These are phyloP conservation scores for Atta texana DNA, from an alignment of 1,140 invertebrate species.

Conservation along the genomic window DNA sequence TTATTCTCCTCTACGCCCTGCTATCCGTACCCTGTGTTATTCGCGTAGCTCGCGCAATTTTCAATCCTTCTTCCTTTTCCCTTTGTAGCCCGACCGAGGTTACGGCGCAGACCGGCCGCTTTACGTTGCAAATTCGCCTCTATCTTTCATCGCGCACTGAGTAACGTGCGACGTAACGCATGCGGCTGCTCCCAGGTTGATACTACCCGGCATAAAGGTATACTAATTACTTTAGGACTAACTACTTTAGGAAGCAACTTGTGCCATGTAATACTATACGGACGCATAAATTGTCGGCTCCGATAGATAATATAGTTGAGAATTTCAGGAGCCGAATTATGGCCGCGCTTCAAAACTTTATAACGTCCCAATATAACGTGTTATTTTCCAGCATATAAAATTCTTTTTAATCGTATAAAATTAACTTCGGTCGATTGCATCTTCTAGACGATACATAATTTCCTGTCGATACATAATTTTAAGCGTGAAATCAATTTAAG, in stretches of 20 bases:
- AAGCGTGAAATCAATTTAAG: slow-evolving; percentile 13
- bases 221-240: slow-evolving; percentile 73
- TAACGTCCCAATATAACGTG: not conserved
- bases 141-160: slow-evolving; percentile 36
- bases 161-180: slow-evolving; percentile 56
- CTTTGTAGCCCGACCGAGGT: slow-evolving; percentile 25
- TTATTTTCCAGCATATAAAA: slow-evolving; percentile 16
- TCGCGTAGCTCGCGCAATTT: slow-evolving; percentile 24
- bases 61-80: not conserved
- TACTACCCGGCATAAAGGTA: slow-evolving; percentile 70
- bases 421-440: slow-evolving; percentile 31
- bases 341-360: slow-evolving; percentile 36
- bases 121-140: slow-evolving; percentile 47
- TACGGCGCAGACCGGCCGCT: slow-evolving; percentile 1
- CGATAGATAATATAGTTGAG: slow-evolving; percentile 67
- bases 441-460: not conserved
- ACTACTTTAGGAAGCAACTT: slow-evolving; percentile 72
- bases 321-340: slow-evolving; percentile 65
- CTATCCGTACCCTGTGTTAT: slow-evolving; percentile 4
- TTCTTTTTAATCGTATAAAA: not conserved
- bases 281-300: slow-evolving; percentile 65
- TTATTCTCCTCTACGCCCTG: not conserved
- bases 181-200: slow-evolving; percentile 63
- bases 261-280: slow-evolving; percentile 63
- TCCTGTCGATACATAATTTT: slow-evolving; percentile 19